Conservation (phyloP, 2,113 vertebrate genomes). For the Macaca mulatta region DNA sequence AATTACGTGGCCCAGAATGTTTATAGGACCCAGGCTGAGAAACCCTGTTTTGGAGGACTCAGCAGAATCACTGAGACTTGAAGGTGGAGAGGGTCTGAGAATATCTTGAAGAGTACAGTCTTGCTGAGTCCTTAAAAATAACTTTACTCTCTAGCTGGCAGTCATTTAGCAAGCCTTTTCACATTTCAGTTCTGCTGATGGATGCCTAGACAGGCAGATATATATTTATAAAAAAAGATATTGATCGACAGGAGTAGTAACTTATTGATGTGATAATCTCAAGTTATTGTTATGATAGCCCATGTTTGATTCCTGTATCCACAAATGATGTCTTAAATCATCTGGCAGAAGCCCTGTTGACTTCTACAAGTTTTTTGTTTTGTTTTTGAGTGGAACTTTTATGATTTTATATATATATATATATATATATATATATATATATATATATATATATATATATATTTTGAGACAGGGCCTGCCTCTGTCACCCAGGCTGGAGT, state of each 20-base stretch:
- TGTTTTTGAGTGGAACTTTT: not conserved
- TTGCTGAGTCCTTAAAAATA: conserved; percentile 36
- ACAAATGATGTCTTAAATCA: not conserved
- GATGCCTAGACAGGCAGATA: not conserved
- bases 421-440: too few relatives aligned
- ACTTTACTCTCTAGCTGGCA: not conserved
- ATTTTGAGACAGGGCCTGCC: too few relatives aligned
- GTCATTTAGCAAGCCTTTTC: not conserved
- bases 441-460: too few relatives aligned
- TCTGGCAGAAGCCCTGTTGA: not conserved
- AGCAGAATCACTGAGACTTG: not conserved
- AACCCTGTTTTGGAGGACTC: not conserved
- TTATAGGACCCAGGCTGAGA: not conserved
- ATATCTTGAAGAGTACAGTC: not conserved
- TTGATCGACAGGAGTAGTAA: not conserved
- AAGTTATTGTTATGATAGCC: not conserved
- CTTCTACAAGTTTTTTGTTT: not conserved
- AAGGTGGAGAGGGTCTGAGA: not conserved
- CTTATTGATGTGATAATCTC: not conserved
- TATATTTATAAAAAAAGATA: not conserved
- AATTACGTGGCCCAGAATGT: too few relatives aligned
- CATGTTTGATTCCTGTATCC: not conserved
- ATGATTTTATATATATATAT: rapidly evolving
- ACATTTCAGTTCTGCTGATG: conserved; percentile 16
- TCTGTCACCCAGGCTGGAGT: too few relatives aligned